These are phyloP conservation scores for Agrochola lychnidis DNA, from an alignment of 2,888 invertebrate species.

Conservation along the genomic window DNA sequence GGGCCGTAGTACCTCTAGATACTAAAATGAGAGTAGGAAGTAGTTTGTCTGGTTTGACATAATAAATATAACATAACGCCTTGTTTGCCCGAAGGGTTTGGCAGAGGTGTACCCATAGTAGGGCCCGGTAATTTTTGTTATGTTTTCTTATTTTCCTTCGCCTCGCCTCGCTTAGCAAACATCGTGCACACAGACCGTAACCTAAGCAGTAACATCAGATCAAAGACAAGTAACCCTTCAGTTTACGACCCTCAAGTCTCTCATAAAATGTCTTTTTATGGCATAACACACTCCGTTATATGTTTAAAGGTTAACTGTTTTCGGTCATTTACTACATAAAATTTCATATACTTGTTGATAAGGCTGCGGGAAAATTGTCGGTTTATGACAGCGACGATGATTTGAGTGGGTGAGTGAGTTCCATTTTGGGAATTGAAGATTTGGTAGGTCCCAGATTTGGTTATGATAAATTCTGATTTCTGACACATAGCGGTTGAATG, in stretches of 20 bases:
- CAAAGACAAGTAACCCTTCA: conserved; percentile 67
- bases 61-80: no score
- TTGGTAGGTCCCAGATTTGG: background rate
- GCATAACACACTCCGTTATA: conserved; percentile 74
- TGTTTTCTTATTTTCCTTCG: background rate
- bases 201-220: conserved; percentile 59
- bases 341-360: conserved; percentile 77
- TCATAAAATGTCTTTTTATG: conserved; percentile 81
- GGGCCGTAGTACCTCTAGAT: no score
- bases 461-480: background rate
- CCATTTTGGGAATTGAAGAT: conserved; percentile 15
- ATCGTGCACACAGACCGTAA: background rate
- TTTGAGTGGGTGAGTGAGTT: conserved; percentile 15
- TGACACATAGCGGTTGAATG: background rate
- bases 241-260: conserved; percentile 74
- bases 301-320: conserved; percentile 69
- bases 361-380: conserved; percentile 57
- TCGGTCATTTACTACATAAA: conserved; percentile 74
- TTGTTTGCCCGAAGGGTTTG: no score
- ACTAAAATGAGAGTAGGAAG: background rate
- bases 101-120: no score
- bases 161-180: conserved; percentile 9
- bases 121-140: no score
- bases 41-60: no score
- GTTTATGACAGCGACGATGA: conserved; percentile 43